Conservation (phyloP, 2,888 invertebrate species). For the Pimpla rufipes region DNA sequence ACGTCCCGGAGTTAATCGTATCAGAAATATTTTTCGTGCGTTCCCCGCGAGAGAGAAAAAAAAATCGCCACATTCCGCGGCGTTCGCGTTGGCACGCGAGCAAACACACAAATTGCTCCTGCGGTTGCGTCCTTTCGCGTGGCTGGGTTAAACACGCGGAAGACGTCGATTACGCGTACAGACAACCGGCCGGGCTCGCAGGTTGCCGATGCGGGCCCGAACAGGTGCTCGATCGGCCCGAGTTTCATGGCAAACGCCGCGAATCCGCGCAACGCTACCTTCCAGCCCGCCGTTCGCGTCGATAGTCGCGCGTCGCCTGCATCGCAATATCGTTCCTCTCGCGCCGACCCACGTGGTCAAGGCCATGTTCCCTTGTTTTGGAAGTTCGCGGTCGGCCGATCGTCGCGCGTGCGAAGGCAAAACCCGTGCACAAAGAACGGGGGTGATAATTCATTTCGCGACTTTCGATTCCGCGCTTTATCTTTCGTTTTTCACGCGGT, state of each 20-base stretch:
- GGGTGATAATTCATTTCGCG: too few species aligned
- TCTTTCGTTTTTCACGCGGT: too few species aligned
- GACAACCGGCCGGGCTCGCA: conserved; percentile 30
- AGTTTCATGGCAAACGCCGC: conserved; percentile 3
- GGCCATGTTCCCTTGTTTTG: conserved; percentile 2
- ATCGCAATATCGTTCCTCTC: neutral
- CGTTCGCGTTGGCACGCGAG: conserved; percentile 59
- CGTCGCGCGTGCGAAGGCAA: neutral
- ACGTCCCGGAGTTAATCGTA: conserved; percentile 1
- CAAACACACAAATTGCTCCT: conserved; percentile 63
- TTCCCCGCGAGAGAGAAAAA: conserved; percentile 1
- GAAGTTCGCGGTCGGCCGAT: neutral
- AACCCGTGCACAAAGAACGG: neutral
- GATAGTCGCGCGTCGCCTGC: neutral
- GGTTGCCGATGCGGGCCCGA: neutral
- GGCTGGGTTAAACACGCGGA: conserved; percentile 57
- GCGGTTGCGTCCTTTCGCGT: conserved; percentile 58
- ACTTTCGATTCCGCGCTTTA: too few species aligned
- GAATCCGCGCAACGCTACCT: conserved; percentile 6
- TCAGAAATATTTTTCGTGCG: conserved; percentile 44
- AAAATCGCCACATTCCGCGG: conserved; percentile 10
- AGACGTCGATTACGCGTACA: conserved; percentile 59
- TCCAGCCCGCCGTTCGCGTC: neutral
- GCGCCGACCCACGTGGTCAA: neutral
- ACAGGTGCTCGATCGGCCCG: conserved; percentile 5